These are phyloP conservation scores for Notarius lentiginosus DNA, from an alignment of 2,113 vertebrate species.

Conservation along the genomic window DNA sequence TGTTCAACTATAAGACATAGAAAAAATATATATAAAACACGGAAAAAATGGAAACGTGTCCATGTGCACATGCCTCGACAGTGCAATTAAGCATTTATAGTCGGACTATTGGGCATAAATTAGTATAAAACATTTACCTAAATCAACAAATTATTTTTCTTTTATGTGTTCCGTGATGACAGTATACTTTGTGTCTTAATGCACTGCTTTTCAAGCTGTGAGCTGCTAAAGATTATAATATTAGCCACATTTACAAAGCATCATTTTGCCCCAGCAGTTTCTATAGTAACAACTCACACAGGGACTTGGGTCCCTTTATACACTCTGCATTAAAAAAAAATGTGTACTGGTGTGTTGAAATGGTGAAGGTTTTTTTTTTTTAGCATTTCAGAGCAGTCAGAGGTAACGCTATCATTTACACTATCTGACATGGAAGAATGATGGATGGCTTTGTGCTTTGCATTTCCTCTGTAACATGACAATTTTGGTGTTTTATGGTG, in stretches of 20 bases:
- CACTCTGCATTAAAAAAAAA: background rate
- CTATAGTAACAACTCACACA: background rate
- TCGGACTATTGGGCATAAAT: no score
- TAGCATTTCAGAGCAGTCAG: background rate
- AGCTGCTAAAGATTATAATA: background rate
- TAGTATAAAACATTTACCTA: background rate
- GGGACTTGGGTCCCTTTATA: background rate
- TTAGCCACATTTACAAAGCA: background rate
- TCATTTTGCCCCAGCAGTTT: background rate
- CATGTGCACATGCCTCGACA: background rate
- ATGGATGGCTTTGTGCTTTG: background rate
- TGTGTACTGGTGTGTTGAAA: background rate
- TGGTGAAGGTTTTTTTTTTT: background rate
- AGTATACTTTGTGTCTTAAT: background rate
- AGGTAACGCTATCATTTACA: background rate
- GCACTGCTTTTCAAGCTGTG: background rate
- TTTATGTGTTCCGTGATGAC: background rate
- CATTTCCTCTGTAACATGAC: background rate
- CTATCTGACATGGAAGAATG: background rate
- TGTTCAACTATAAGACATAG: conserved; percentile 81
- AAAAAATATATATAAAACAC: background rate
- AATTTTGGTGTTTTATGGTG: background rate
- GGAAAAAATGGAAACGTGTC: background rate
- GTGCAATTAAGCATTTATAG: background rate
- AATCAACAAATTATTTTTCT: background rate